Base-by-base conservation (phyloP, 2,888 invertebrate genomes). In the Xanthia togata region DNA sequence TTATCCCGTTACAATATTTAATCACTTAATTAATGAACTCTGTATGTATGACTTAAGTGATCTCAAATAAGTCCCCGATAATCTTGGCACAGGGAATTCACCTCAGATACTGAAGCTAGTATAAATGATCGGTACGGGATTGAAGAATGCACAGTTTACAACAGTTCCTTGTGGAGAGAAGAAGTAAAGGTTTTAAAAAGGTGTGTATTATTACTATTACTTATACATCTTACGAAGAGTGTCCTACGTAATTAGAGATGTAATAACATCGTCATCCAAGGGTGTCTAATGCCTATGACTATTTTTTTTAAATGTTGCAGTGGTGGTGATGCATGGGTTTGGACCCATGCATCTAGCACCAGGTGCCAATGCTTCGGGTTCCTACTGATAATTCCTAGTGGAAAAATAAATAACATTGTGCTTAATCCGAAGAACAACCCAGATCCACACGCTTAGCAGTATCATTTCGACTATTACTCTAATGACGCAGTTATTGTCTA, bases 11-110 rank as follows among this genome's bases (percentile, higher is more conserved):
- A 64, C n/a, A 47, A 31, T 6, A 31, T 53, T 50, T 57, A 41
- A 76, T 57, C 9, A 26, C 9, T 31, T 26, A 63, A 47, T n/a
- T 55, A 38, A 14, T 63, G 31, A 68, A 59, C 26, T 23, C 23
- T 23, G 9, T 59, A 1, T 14, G 26, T 20, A 55, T 73, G 47
- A 63, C n/a, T 57, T 73, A 55, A 50, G 31, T 63, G 38, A 64
- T 55, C 65, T 59, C 14, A 8, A 70, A 68, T 26, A 64, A 85
- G 57, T 82, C 76, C 81, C 76, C 68, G 31, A 20, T 65, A 5
- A 38, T 74, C 20, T 70, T 12, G 38, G 35, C 14, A 14, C 57
- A 70, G 86, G 86, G 83, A 87, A 50, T 80, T 72, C 11, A 85
- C 86, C 86, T 70, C 31, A n/a, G 17, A 6, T 44, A 26, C 1